phyloP scores from a whole-genome alignment of 2,113 vertebrate genomes.

The Chloroceryle aenea region DNA sequence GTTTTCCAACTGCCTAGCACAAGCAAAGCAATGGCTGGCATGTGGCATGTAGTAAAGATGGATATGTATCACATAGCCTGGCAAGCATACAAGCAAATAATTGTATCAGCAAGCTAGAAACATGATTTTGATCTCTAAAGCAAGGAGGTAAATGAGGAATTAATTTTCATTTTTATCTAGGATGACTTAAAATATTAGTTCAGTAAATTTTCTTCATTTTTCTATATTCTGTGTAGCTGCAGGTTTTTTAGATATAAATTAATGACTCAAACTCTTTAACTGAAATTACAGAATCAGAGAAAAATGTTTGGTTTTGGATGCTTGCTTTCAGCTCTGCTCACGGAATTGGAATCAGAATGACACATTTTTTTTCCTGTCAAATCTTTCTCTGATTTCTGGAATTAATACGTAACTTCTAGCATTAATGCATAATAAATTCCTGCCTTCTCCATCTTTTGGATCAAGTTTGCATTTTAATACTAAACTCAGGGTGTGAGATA shows the following conservation, averaged over 20 bases:
- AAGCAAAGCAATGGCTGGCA: slow-evolving; percentile 24
- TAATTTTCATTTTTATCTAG: slow-evolving; percentile 31
- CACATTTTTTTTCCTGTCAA: background rate
- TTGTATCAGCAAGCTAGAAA: slow-evolving; percentile 20
- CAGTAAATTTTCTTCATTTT: slow-evolving; percentile 2
- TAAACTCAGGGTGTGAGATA: background rate
- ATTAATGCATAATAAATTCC: background rate
- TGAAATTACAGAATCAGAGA: background rate
- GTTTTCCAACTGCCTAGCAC: slow-evolving; percentile 19
- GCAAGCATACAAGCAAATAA: slow-evolving; percentile 43
- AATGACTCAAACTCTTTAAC: background rate
- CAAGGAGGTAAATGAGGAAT: background rate
- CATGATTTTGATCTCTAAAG: background rate
- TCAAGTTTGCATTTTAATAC: background rate
- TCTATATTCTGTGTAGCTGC: background rate
- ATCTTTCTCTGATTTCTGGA: background rate
- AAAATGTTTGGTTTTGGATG: background rate
- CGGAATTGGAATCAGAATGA: background rate
- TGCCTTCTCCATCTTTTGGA: background rate
- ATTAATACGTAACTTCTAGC: background rate
- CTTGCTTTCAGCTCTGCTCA: background rate
- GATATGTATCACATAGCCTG: slow-evolving; percentile 6
- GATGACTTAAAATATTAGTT: background rate
- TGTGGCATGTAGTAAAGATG: slow-evolving; percentile 24
- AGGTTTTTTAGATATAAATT: background rate